Evolutionary conservation across 2,113 vertebrate genomes (phyloP).

Genomic region (Bagarius yarrelli): DNA sequence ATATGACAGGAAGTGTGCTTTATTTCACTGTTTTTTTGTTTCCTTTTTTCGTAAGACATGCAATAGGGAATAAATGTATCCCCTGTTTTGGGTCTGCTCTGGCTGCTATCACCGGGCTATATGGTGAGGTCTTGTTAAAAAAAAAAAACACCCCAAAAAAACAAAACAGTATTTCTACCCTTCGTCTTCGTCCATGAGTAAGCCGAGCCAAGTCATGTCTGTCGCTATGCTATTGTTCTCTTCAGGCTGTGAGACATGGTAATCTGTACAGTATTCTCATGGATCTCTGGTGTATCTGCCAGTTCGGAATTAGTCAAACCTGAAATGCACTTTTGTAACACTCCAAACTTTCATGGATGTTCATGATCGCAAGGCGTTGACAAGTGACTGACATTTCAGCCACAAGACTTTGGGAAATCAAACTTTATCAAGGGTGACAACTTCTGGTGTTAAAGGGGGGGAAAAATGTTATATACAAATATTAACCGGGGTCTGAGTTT

Average conservation of each 20-base stretch:
- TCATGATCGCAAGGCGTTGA: conserved; percentile 74
- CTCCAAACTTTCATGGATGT: conserved; percentile 73
- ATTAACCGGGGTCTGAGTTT: conserved; percentile 77
- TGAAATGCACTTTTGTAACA: conserved; percentile 80
- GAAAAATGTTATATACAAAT: conserved; percentile 78
- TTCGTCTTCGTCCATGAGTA: conserved; percentile 49
- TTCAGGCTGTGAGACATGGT: conserved; percentile 69
- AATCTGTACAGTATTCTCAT: conserved; percentile 59
- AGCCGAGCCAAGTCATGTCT: conserved; percentile 62
- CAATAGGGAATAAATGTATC: conserved; percentile 36
- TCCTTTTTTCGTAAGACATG: conserved; percentile 29
- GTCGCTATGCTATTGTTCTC: conserved; percentile 61
- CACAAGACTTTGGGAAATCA: conserved; percentile 57
- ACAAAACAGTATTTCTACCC: neutral
- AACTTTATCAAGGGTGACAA: conserved; percentile 64
- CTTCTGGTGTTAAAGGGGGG: conserved; percentile 69
- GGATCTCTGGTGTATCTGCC: conserved; percentile 68
- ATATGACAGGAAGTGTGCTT: conserved; percentile 94
- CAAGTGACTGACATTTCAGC: conserved; percentile 73
- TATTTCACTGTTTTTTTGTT: conserved; percentile 1
- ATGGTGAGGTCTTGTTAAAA: conserved; percentile 63
- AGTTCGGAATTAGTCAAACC: conserved; percentile 76
- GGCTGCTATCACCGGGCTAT: conserved; percentile 39
- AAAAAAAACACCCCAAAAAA: conserved; percentile 31
- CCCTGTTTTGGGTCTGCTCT: conserved; percentile 31